These are phyloP conservation scores for Tethya wilhelma DNA, from an alignment of 37 sponge, comb jelly and placozoan species.

Conservation along the genomic window DNA sequence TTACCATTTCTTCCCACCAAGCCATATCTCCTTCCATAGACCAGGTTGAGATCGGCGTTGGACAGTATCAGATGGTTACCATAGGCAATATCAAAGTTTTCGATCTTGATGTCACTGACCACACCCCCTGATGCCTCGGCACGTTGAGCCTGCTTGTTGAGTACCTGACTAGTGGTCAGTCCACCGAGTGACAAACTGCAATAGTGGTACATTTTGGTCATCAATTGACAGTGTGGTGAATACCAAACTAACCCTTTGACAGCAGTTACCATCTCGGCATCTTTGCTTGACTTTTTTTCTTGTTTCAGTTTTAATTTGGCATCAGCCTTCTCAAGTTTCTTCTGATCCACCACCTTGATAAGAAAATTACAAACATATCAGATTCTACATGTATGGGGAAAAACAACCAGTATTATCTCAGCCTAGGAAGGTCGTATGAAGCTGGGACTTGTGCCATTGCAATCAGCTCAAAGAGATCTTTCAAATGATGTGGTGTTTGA, in stretches of 20 bases:
- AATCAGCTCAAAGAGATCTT: no score
- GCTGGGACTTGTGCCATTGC: no score
- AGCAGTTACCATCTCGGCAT: conserved; percentile 1
- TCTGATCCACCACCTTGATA: conserved; percentile 67
- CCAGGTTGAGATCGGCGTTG: conserved; percentile 50
- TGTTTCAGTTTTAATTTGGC: conserved; percentile 77
- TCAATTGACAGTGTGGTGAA: not conserved
- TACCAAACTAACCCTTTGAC: conserved; percentile 2
- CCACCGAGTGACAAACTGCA: not conserved
- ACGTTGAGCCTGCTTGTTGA: conserved; percentile 21
- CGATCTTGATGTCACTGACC: conserved; percentile 66
- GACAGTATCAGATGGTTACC: conserved; percentile 66
- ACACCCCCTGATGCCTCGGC: conserved; percentile 34
- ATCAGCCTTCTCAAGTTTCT: conserved; percentile 87
- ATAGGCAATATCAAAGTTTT: conserved; percentile 81
- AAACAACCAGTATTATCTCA: no score
- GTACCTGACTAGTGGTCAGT: conserved; percentile 51
- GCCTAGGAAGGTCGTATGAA: no score
- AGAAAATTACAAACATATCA: not conserved
- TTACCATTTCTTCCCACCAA: conserved; percentile 91
- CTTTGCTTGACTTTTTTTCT: conserved; percentile 71
- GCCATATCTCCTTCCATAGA: conserved; percentile 73
- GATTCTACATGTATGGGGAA: not conserved
- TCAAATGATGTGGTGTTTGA: no score
- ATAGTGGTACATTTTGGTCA: not conserved